Percentiles rank a stretch among this genome's conserved stretches.
Conservation (phyloP, 2,888 invertebrate genomes). For the Leucophenga montana region DNA sequence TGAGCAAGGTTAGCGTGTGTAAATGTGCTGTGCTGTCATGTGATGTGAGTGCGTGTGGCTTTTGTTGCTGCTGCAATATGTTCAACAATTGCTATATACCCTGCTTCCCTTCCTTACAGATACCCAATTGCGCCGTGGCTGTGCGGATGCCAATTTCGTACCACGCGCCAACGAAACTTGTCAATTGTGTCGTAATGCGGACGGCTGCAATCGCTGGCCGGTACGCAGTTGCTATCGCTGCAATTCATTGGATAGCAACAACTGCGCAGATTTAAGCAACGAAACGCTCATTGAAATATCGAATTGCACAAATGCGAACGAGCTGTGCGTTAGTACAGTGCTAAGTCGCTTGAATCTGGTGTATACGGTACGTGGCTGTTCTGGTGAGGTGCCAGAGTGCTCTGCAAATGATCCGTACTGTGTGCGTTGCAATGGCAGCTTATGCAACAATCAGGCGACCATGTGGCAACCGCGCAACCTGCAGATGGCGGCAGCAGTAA, state of each 20-base stretch:
- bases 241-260: constrained; percentile 54
- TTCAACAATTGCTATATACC: background rate
- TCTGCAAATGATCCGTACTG: constrained; percentile 65
- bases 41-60: background rate
- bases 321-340: constrained; percentile 65
- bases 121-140: constrained; percentile 60
- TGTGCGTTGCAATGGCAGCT: constrained; percentile 63
- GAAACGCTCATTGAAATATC: constrained; percentile 46
- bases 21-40: background rate
- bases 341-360: constrained; percentile 52
- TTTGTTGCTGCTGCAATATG: background rate
- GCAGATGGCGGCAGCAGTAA: background rate
- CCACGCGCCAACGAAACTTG: constrained; percentile 48
- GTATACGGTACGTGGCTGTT: constrained; percentile 64
- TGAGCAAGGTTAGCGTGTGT: constrained; percentile 56
- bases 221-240: constrained; percentile 66
- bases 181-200: constrained; percentile 57
- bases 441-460: constrained; percentile 60
- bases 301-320: constrained; percentile 55
- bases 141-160: constrained; percentile 49
- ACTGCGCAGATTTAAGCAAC: constrained; percentile 53
- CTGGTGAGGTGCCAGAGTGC: constrained; percentile 59
- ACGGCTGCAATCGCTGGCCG: constrained; percentile 61
- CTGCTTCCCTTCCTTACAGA: constrained; percentile 38
- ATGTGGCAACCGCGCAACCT: constrained; percentile 39